Percentiles rank a stretch among this genome's conserved stretches.
Evolutionary conservation across 2,113 vertebrate genomes (phyloP).

Genomic region (Artemisiospiza belli): DNA sequence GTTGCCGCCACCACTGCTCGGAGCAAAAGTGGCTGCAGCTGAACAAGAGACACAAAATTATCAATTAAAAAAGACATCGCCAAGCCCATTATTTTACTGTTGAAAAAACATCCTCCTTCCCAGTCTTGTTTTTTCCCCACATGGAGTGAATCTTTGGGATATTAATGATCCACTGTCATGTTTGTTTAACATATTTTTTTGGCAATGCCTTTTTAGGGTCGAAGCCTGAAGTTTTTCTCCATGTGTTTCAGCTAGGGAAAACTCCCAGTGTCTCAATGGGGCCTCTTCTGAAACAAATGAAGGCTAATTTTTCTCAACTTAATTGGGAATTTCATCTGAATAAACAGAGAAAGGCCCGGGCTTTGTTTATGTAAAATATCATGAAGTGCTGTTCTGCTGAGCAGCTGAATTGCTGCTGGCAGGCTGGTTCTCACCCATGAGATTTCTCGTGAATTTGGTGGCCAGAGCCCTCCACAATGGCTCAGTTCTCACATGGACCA

Average conservation of each 20-base stretch:
- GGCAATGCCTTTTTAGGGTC: conserved; percentile 46
- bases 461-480: neutral
- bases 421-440: accelerated
- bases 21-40: conserved; percentile 43
- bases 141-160: conserved; percentile 33
- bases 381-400: neutral
- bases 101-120: conserved; percentile 10
- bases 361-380: neutral
- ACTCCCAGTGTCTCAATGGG: neutral
- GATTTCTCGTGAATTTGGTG: neutral
- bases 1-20: neutral
- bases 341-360: neutral
- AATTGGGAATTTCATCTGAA: conserved; percentile 20
- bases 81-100: conserved; percentile 37
- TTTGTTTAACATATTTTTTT: conserved; percentile 42
- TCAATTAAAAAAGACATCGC: neutral
- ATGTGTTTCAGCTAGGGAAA: conserved; percentile 28
- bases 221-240: conserved; percentile 39
- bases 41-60: conserved; percentile 37
- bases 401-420: neutral
- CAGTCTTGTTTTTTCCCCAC: neutral
- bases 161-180: conserved; percentile 18
- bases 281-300: neutral
- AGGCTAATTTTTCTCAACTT: conserved; percentile 8
- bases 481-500: neutral